Base-by-base conservation (phyloP, 23 tunicate genomes). In the Trididemnum clinides region DNA sequence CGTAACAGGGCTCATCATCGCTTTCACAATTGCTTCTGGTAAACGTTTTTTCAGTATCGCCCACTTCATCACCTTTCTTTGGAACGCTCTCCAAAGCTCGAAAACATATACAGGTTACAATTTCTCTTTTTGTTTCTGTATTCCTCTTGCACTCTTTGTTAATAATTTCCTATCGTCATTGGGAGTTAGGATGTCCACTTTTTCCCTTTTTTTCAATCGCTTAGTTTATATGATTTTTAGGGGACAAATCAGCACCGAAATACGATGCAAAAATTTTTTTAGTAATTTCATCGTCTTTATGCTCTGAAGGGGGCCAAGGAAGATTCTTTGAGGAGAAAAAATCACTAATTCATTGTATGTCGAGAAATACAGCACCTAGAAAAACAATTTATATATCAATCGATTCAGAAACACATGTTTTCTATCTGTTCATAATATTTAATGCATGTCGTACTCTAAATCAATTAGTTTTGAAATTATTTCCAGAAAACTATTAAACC, bases 331-430 rank as follows among this genome's bases (percentile, higher is more conserved):
- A 28, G 66, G 66, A 28, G 66, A 25, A 28, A 25, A n/a, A 19
- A 59, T 59, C 27, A 5, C 66, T 59, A 59, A 59, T 59, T 19
- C 22, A 4, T 25, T n/a, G 25, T 59, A 59, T 19, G 5, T 59
- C 66, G 22, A 59, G 22, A 59, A 59, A 25, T 59, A 59, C 66
- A 19, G 66, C 66, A 59, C 66, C 23, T 59, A 59, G 66, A 59
- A n/a, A 10, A 28, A 59, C 20, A 59, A 59, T 59, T 59, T 59
- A 19, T 59, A 59, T 28, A 59, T 59, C 66, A 59, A 59, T 59
- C 66, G 66, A 59, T 59, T 59, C 66, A 59, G 66, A 59, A 59
- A 59, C 66, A 59, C 66, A n/a, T 59, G 20, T 59, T 28, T 28
- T 59, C 20, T 59, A 25, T 59, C 27, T 59, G 66, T 59, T 59